Conservation (phyloP, 2,113 vertebrate genomes). For the Plestiodon gilberti region DNA sequence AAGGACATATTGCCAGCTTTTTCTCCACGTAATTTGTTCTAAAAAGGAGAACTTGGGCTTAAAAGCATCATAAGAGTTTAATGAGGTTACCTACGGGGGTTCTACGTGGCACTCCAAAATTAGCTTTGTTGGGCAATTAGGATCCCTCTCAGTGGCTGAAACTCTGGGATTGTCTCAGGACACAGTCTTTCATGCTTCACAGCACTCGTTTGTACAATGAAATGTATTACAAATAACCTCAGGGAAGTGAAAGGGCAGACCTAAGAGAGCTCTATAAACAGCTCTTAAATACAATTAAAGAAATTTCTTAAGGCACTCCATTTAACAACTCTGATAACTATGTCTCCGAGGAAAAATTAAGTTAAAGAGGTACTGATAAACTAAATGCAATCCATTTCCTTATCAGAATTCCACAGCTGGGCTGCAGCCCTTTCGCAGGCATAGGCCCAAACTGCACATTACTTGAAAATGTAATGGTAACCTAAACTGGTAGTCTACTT, state of each 20-base stretch:
- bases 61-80: slow-evolving; percentile 58
- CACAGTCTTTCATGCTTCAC: slow-evolving; percentile 65
- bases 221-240: neutral
- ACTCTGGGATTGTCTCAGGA: slow-evolving; percentile 53
- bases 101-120: slow-evolving; percentile 58
- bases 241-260: neutral
- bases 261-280: slow-evolving; percentile 44
- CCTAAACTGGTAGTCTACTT: neutral
- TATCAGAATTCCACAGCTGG: slow-evolving; percentile 39
- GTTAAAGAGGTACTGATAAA: slow-evolving; percentile 26
- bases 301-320: slow-evolving; percentile 44
- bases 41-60: slow-evolving; percentile 16
- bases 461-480: slow-evolving; percentile 11
- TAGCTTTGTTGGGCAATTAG: slow-evolving; percentile 57
- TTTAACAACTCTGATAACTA: slow-evolving; percentile 32
- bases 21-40: slow-evolving; percentile 34
- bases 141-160: slow-evolving; percentile 63
- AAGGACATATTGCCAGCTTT: slow-evolving; percentile 16
- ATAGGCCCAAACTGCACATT: neutral
- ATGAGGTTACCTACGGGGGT: slow-evolving; percentile 50
- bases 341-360: slow-evolving; percentile 31
- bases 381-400: slow-evolving; percentile 44
- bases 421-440: slow-evolving; percentile 23
- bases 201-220: slow-evolving; percentile 49
- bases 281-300: slow-evolving; percentile 14